phyloP scores from a whole-genome alignment of 1,140 invertebrate genomes.

The Pachyrhynchus sulphureomaculatus region DNA sequence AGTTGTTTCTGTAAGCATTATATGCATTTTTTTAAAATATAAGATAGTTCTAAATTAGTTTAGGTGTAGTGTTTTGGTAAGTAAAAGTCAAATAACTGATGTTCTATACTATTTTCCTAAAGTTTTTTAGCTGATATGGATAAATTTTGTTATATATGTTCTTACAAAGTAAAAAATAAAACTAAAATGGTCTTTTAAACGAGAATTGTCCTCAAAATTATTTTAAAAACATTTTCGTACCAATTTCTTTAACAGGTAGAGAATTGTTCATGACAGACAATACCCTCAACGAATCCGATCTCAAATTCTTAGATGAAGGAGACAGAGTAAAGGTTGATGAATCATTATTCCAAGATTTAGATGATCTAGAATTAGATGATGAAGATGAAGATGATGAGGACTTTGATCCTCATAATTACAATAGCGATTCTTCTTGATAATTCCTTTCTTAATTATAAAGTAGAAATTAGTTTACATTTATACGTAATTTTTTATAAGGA shows the following conservation, averaged over 20 bases:
- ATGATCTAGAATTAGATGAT: conserved; percentile 84
- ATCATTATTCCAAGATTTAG: conserved; percentile 89
- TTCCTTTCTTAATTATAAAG: not conserved
- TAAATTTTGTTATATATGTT: too few relatives aligned
- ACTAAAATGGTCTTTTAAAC: too few relatives aligned
- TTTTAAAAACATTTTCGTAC: too few relatives aligned
- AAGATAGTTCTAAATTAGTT: too few relatives aligned
- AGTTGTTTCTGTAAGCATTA: not conserved
- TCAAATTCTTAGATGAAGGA: conserved; percentile 91
- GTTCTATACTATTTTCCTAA: too few relatives aligned
- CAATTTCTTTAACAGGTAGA: conserved; percentile 60
- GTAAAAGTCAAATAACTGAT: too few relatives aligned
- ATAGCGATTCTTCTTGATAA: conserved; percentile 32
- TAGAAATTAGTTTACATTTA: not conserved
- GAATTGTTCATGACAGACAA: conserved; percentile 92
- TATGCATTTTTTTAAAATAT: not conserved
- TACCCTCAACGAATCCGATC: conserved; percentile 91
- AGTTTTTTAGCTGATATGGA: too few relatives aligned
- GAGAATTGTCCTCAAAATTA: too few relatives aligned
- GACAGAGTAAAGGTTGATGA: conserved; percentile 93
- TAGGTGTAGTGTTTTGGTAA: too few relatives aligned
- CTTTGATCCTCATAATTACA: conserved; percentile 45
- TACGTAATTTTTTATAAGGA: too few relatives aligned
- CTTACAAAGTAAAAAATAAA: too few relatives aligned
- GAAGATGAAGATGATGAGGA: conserved; percentile 72